These are phyloP conservation scores for Cyanocitta stelleri DNA, from an alignment of 2,113 vertebrate species.

Conservation along the genomic window DNA sequence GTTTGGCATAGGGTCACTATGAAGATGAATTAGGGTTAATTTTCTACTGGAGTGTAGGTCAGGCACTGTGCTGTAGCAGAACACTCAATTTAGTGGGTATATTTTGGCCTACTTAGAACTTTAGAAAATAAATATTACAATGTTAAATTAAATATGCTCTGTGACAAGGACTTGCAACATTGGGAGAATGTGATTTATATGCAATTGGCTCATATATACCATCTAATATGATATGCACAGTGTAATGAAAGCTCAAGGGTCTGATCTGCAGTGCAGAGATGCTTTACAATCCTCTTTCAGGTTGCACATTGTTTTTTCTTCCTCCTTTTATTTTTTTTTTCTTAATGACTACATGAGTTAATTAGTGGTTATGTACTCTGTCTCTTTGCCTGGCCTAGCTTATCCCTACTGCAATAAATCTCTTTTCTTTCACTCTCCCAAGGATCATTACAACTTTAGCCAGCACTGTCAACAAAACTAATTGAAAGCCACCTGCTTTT, in stretches of 20 bases:
- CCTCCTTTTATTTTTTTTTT: not conserved
- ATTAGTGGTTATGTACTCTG: constrained; percentile 60
- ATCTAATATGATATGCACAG: constrained; percentile 47
- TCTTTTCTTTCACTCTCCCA: not conserved
- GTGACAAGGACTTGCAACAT: constrained; percentile 29
- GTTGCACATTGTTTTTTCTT: constrained; percentile 38
- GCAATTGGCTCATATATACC: constrained; percentile 46
- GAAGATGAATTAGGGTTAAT: constrained; percentile 32
- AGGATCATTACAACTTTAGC: constrained; percentile 61
- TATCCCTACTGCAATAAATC: constrained; percentile 34
- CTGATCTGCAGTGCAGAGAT: constrained; percentile 44
- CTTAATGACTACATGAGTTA: constrained; percentile 35
- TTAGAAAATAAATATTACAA: constrained; percentile 46
- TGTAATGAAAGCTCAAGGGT: constrained; percentile 33
- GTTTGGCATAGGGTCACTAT: not conserved
- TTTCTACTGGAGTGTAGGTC: not conserved
- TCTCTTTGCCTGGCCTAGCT: constrained; percentile 43
- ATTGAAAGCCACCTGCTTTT: constrained; percentile 51
- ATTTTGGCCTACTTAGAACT: constrained; percentile 46
- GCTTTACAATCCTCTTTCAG: constrained; percentile 39
- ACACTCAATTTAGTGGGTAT: not conserved
- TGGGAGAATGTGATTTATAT: constrained; percentile 39
- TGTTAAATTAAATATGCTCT: constrained; percentile 41
- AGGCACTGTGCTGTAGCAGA: constrained; percentile 6
- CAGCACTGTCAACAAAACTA: constrained; percentile 49